A percentile compares a stretch with the other conserved stretches of the same genome.
Conservation (phyloP, 2,113 vertebrate species). For the Ptyas mucosa region DNA sequence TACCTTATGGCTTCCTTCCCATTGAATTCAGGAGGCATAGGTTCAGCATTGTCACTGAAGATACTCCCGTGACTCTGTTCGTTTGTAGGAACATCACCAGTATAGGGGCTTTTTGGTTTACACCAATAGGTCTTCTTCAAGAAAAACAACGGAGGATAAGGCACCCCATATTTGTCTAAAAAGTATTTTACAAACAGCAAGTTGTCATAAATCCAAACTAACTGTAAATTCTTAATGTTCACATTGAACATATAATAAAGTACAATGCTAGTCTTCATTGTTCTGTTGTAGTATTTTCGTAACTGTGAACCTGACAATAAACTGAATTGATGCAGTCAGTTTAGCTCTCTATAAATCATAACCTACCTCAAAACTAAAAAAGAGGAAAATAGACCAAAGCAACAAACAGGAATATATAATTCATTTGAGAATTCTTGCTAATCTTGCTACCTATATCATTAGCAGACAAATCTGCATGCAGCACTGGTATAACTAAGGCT, state of each 20-base stretch:
- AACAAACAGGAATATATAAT: background rate
- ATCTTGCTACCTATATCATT: background rate
- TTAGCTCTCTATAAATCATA: background rate
- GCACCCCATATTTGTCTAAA: constrained; percentile 78
- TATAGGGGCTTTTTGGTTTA: constrained; percentile 25
- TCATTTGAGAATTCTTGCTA: background rate
- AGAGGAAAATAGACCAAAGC: background rate
- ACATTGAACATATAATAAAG: background rate
- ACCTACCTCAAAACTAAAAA: background rate
- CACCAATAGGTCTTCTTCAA: constrained; percentile 81
- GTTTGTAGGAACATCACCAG: constrained; percentile 46
- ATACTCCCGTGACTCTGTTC: constrained; percentile 57
- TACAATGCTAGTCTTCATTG: accelerated
- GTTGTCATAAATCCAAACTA: background rate
- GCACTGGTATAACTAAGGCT: background rate
- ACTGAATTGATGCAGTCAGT: background rate
- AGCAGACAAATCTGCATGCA: background rate
- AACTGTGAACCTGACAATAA: background rate
- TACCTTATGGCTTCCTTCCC: constrained; percentile 91
- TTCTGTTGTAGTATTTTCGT: background rate
- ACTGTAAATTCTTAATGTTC: background rate
- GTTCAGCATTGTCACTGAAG: constrained; percentile 67
- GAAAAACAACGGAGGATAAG: constrained; percentile 76
- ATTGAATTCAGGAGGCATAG: constrained; percentile 76
- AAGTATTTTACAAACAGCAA: background rate